A percentile compares a stretch with the other conserved stretches of the same genome.
These are phyloP conservation scores for Tetragonula carbonaria DNA, from an alignment of 2,888 invertebrate species.

Conservation along the genomic window DNA sequence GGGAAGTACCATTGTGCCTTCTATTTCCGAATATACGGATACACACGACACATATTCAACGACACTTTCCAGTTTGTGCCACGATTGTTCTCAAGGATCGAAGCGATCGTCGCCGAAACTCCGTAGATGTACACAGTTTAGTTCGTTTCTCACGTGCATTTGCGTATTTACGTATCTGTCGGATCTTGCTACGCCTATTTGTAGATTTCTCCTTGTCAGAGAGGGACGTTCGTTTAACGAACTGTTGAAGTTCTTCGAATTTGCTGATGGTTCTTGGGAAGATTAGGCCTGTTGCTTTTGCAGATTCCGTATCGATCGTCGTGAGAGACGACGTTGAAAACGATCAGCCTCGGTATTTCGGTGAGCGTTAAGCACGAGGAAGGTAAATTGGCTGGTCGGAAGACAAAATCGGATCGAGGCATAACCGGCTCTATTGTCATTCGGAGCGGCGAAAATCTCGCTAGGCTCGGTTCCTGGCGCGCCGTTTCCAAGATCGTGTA, in stretches of 20 bases:
- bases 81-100: conserved; percentile 24
- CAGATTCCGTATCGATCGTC: not conserved
- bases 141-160: conserved; percentile 23
- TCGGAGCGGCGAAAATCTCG: conserved; percentile 36
- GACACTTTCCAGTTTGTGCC: conserved; percentile 44
- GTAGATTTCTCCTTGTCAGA: conserved; percentile 5
- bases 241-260: not conserved
- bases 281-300: not conserved
- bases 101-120: conserved; percentile 13
- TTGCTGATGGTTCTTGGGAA: not conserved
- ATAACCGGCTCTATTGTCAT: conserved; percentile 49
- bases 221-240: not conserved
- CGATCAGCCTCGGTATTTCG: not conserved
- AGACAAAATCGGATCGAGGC: conserved; percentile 54
- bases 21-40: conserved; percentile 69
- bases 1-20: conserved; percentile 71
- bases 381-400: conserved; percentile 41
- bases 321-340: not conserved
- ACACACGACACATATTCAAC: conserved; percentile 8
- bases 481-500: conserved; percentile 51
- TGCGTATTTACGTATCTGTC: conserved; percentile 18
- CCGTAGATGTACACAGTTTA: not conserved
- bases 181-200: not conserved
- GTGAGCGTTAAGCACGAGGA: conserved; percentile 47
- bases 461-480: conserved; percentile 15